Evolutionary conservation across 2,888 invertebrate species (phyloP).

Genomic region (Dasypolia templi): DNA sequence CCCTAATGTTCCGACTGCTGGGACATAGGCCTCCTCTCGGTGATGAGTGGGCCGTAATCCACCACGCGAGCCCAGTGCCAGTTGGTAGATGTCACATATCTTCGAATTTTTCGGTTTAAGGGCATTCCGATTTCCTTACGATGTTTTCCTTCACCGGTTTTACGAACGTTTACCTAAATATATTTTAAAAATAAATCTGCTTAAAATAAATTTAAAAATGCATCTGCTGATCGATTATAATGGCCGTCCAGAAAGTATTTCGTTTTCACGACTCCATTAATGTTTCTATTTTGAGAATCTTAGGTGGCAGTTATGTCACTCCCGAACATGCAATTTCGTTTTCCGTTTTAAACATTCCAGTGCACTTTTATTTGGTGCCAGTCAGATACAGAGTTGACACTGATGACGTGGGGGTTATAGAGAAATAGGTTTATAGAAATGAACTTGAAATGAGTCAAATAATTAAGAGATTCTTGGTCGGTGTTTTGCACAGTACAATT

Average conservation of each 20-base stretch:
- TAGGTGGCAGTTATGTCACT: slow-evolving; percentile 42
- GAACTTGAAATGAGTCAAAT: neutral
- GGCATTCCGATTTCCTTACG: too few relatives aligned
- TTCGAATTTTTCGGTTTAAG: too few relatives aligned
- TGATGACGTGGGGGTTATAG: slow-evolving; percentile 10
- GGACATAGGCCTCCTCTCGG: too few relatives aligned
- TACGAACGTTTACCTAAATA: too few relatives aligned
- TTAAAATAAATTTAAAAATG: neutral
- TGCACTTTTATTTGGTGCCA: slow-evolving; percentile 54
- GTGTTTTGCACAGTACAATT: too few relatives aligned
- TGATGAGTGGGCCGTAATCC: too few relatives aligned
- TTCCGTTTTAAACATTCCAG: slow-evolving; percentile 48
- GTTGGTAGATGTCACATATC: too few relatives aligned
- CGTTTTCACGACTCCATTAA: slow-evolving; percentile 12
- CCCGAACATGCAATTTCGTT: slow-evolving; percentile 46
- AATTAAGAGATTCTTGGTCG: neutral
- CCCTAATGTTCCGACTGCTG: too few relatives aligned
- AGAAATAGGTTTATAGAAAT: neutral
- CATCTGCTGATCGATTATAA: neutral
- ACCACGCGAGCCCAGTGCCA: too few relatives aligned
- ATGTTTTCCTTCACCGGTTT: too few relatives aligned
- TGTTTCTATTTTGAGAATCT: slow-evolving; percentile 34
- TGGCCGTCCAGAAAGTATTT: slow-evolving; percentile 1
- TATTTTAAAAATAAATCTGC: neutral
- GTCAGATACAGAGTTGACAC: slow-evolving; percentile 27